A percentile compares a stretch with the other conserved stretches of the same genome.
phyloP scores from a whole-genome alignment of 1,140 invertebrate species.

The Aphis gossypii region DNA sequence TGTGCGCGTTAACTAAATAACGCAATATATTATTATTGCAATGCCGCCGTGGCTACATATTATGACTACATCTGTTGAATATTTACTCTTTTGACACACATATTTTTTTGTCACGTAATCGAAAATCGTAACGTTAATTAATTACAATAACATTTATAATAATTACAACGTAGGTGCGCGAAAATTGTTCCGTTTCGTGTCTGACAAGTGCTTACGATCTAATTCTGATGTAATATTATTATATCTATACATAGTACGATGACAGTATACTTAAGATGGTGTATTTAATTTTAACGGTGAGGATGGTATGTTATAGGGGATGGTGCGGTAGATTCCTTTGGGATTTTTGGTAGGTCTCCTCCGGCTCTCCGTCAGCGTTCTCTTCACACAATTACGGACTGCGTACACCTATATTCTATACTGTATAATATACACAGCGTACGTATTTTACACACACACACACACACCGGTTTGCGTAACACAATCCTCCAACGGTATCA shows the following conservation, averaged over 20 bases:
- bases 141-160: not conserved
- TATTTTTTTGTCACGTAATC: not conserved
- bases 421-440: not conserved
- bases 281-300: not conserved
- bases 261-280: not conserved
- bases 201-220: not conserved
- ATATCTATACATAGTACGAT: not conserved
- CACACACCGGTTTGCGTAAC: not conserved
- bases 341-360: conserved; percentile 18
- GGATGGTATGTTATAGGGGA: not conserved
- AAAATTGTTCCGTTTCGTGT: not conserved
- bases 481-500: not conserved
- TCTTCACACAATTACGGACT: not conserved
- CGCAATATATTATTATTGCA: not conserved
- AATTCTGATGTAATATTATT: not conserved
- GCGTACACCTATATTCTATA: not conserved
- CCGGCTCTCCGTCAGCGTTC: not conserved
- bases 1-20: not conserved
- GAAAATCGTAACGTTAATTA: not conserved
- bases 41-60: not conserved
- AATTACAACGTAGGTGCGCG: not conserved
- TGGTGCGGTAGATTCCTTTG: not conserved
- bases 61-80: not conserved
- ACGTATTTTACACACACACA: not conserved
- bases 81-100: conserved; percentile 1